Conservation (phyloP, 2,113 vertebrate genomes). For the Etheostoma spectabile region DNA sequence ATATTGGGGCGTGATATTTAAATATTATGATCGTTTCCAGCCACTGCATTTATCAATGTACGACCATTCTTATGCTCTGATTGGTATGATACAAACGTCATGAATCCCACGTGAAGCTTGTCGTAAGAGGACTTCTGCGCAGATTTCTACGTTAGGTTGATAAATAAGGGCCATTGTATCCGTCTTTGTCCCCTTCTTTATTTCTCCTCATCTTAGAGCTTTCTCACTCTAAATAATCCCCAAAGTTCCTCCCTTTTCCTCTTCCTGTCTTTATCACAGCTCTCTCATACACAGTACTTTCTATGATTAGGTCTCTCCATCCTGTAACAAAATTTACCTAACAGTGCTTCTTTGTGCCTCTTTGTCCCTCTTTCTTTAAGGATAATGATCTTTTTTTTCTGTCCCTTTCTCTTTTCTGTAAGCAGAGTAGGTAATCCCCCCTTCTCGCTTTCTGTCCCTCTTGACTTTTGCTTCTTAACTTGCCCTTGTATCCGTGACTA, state of each 20-base stretch:
- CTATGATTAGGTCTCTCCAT: constrained; percentile 22
- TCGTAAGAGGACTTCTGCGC: too few relatives aligned
- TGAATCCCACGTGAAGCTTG: too few relatives aligned
- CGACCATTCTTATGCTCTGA: too few relatives aligned
- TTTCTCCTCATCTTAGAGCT: constrained; percentile 17
- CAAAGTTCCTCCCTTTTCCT: constrained; percentile 15
- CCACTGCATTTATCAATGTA: too few relatives aligned
- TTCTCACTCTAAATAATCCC: constrained; percentile 44
- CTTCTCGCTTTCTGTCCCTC: background rate
- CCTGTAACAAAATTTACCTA: constrained; percentile 3
- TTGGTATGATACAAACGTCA: too few relatives aligned
- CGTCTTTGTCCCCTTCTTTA: too few relatives aligned
- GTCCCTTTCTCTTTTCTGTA: background rate
- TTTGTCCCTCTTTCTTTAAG: constrained; percentile 7
- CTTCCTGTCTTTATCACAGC: constrained; percentile 24
- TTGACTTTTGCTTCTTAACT: constrained; percentile 41
- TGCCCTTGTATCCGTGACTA: constrained; percentile 44
- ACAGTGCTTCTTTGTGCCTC: constrained; percentile 18
- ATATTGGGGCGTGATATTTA: too few relatives aligned
- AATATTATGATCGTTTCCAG: too few relatives aligned
- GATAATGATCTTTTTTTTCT: background rate
- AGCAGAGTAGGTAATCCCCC: background rate
- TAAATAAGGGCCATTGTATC: too few relatives aligned
- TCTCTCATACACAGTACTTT: constrained; percentile 16
- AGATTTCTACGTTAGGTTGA: too few relatives aligned